Base-by-base conservation (phyloP, 2,113 vertebrate genomes). In the Microtus montanus region DNA sequence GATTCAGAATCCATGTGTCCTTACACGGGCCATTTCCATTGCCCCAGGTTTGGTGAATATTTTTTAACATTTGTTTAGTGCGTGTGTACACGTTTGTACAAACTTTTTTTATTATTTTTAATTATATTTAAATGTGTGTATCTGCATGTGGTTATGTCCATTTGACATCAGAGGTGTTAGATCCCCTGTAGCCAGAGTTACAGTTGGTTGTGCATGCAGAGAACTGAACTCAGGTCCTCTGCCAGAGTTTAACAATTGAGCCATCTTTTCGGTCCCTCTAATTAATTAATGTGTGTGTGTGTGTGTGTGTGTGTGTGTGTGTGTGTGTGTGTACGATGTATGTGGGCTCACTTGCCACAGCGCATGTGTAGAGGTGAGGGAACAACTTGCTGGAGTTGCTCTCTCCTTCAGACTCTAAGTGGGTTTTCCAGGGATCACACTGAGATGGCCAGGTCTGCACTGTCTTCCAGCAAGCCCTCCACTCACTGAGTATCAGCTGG, bases 21-120 rank as follows among this genome's bases (percentile, higher is more conserved):
- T 1, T 0, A 30, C 49, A 5, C 7, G 41, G 49, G 61, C 70
- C 2, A 0, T 41, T 38, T 33, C 35, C 66, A 0, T 0, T 5
- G 80, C 47, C 78, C 20, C 7, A 35, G 58, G 73, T 30, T 77
- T 77, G 38, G 22, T 41, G 35, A 73, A 33, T 11, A 41, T 7
- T 17, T 64, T 28, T 44, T 22, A 73, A 73, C n/a, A 73, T 58
- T 19, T 30, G 74, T 77, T 30, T 49, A 24, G 19, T 73, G 19
- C 52, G 47, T 54, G 49, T 79, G 49, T 75, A 26, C 24, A 41
- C 24, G 7, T 83, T 6, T 30, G 7, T 35, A 63, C 54, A 63
- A 26, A 63, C n/a, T 64, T 66, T 15, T 41, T 85, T 85, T 85
- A 7, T 47, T 33, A 28, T 66, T 47, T 64, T 85, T 66, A 66